Evolutionary conservation across 2,113 vertebrate species (phyloP), one percentile per base, ranked within the genome.

Genomic region (Halichoeres trimaculatus): DNA sequence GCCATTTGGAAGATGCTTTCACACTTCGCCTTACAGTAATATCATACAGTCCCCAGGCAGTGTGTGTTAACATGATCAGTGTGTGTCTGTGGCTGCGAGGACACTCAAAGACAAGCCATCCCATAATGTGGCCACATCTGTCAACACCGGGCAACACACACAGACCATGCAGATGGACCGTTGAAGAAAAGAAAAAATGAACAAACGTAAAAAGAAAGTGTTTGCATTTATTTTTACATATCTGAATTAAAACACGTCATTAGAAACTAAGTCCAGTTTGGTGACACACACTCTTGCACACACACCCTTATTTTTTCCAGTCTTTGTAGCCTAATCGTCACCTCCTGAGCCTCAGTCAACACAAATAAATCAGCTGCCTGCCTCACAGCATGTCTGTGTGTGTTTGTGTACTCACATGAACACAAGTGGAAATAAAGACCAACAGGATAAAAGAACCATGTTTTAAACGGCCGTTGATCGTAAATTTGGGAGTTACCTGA

Each of bases 401-500:
- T 67, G 67, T 62, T 1, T 47, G 67, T 73, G 35, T 59, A 20
- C 65, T 51, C 50, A 68, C 48, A 59, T 72, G 60, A 60, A 45
- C 53, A 45, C 13, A 11, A 57, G 23, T 54, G 40, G 23, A 55
- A 67, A 56, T 48, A 57, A 47, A 61, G 1, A 19, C 41, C 55
- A 13, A 40, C 16, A 48, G 30, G 8, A 47, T 41, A 35, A 67
- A 22, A 8, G 13, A 59, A 20, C 30, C 40, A 10, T 36, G 38
- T 14, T 23, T 57, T 12, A 70, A 48, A 40, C 4, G 38, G 23
- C 14, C 2, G 30, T 57, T 66, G 45, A 6, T 65, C 41, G 43
- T 40, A n/a, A 34, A 34, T 51, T 1, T 20, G 5, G 5, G 40
- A 48, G 57, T 94, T 94, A 99, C 98, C 97, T 99, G 98, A 86